These are phyloP conservation scores for Argya squamiceps DNA, from an alignment of 2,797 vertebrate species.

Conservation along the genomic window DNA sequence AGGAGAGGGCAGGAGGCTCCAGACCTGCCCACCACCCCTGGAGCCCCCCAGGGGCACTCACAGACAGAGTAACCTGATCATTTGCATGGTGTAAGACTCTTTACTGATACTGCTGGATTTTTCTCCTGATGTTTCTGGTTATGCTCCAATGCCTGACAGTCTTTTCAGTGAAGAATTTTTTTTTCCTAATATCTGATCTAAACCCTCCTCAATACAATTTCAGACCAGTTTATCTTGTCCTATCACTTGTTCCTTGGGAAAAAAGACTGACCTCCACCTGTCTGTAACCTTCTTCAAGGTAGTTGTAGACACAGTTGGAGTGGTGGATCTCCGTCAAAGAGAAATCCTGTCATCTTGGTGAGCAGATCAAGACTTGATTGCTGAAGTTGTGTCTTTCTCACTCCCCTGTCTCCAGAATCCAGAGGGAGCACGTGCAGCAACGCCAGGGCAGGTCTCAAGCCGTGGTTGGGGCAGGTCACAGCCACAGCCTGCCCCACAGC, in stretches of 20 bases:
- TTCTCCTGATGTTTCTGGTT: background rate
- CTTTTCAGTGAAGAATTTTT: background rate
- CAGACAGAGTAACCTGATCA: background rate
- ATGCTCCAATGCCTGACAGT: background rate
- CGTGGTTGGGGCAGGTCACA: accelerated
- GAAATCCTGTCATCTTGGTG: background rate
- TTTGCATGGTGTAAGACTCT: too few species aligned
- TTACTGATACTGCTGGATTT: background rate
- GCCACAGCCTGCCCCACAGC: accelerated
- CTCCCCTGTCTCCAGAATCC: background rate
- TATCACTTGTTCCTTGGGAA: background rate
- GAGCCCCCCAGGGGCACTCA: accelerated
- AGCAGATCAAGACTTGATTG: background rate
- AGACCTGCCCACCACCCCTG: background rate
- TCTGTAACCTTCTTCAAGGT: background rate
- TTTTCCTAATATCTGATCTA: background rate
- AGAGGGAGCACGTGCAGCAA: background rate
- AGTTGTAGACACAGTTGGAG: background rate
- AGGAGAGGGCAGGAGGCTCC: background rate
- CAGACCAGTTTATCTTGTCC: background rate
- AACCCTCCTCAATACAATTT: background rate
- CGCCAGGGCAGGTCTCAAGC: background rate
- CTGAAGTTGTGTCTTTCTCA: background rate
- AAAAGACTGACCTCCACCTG: background rate
- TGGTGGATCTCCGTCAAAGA: background rate